These are phyloP conservation scores for Mirounga angustirostris DNA, from an alignment of 2,113 vertebrate genomes.

Conservation along the genomic window DNA sequence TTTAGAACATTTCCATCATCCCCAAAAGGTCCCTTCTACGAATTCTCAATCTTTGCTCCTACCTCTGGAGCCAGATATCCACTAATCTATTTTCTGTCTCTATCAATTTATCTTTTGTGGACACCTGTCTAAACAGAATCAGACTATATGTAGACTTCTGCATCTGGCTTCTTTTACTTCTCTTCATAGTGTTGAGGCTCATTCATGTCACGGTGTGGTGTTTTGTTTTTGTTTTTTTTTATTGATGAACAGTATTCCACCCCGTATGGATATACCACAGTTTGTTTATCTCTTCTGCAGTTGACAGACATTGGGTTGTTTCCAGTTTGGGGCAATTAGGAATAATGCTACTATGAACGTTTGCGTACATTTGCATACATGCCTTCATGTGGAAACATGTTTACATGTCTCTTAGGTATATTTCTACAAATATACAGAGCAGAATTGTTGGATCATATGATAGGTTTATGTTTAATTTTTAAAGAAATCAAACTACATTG, in stretches of 20 bases:
- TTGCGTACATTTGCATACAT: not conserved
- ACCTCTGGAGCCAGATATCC: not conserved
- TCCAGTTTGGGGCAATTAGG: not conserved
- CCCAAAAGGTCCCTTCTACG: not conserved
- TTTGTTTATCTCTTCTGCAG: not conserved
- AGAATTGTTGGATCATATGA: not conserved
- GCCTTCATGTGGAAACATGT: not conserved
- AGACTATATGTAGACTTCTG: not conserved
- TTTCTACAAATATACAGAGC: not conserved
- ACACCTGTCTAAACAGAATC: not conserved
- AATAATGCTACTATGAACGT: not conserved
- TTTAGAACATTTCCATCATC: not conserved
- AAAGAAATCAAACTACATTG: not conserved
- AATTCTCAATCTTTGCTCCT: not conserved
- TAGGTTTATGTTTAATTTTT: slow-evolving; percentile 47
- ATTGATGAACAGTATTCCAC: not conserved
- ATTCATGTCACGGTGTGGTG: not conserved
- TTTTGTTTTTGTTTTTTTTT: not conserved
- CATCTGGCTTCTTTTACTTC: slow-evolving; percentile 24
- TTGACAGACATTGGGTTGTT: not conserved
- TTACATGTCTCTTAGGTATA: not conserved
- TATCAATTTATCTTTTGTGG: not conserved
- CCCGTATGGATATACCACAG: not conserved
- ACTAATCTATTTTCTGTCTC: slow-evolving; percentile 1
- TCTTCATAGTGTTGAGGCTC: not conserved